phyloP scores from a whole-genome alignment of 1,140 invertebrate species.

The Listronotus oregonensis region DNA sequence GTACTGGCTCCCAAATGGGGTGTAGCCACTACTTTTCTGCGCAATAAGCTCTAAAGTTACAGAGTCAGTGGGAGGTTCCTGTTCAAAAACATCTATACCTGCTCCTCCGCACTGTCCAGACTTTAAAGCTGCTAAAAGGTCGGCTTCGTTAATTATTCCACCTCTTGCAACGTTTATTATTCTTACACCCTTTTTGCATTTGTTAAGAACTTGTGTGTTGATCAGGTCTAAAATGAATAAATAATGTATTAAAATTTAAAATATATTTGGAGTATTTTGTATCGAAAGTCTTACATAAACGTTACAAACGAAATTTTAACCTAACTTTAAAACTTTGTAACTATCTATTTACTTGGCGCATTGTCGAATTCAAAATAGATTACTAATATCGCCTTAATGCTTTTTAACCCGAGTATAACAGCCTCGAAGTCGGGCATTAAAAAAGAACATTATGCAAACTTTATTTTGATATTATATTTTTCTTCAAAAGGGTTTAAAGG shows the following conservation, averaged over 20 bases:
- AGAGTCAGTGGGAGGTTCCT: slow-evolving; percentile 82
- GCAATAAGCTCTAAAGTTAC: slow-evolving; percentile 72
- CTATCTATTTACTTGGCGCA: no score
- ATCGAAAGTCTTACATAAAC: no score
- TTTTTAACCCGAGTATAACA: no score
- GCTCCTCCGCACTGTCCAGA: slow-evolving; percentile 86
- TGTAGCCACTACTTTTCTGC: slow-evolving; percentile 85
- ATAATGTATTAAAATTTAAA: not conserved
- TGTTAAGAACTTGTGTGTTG: slow-evolving; percentile 73
- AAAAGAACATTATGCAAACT: no score
- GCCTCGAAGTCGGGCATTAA: no score
- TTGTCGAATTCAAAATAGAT: no score
- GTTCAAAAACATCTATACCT: slow-evolving; percentile 89
- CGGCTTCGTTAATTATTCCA: slow-evolving; percentile 87
- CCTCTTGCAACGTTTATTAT: slow-evolving; percentile 96
- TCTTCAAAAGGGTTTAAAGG: no score
- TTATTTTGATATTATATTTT: no score
- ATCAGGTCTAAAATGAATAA: slow-evolving; percentile 77
- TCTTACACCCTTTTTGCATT: slow-evolving; percentile 87
- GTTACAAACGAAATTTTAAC: no score
- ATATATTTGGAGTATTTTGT: not conserved
- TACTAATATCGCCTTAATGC: no score
- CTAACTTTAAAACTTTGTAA: no score
- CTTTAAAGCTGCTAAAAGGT: slow-evolving; percentile 73
- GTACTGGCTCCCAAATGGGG: slow-evolving; percentile 96